A percentile compares a stretch with the other conserved stretches of the same genome.
Conservation (phyloP, 1,140 invertebrate genomes). For the Physella acuta region DNA sequence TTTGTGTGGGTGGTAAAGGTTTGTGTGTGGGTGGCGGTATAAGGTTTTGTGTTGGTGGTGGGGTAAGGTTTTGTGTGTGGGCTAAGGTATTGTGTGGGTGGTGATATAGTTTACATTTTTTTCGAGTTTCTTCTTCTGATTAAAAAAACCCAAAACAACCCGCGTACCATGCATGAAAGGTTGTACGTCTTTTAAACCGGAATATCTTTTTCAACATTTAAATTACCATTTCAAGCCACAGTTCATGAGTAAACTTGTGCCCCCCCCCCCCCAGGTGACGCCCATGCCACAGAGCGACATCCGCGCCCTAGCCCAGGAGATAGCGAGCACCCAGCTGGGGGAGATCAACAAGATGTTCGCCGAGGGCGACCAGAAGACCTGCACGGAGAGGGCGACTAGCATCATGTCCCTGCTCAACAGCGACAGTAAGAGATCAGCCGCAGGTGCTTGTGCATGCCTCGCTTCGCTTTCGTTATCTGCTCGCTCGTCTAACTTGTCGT, state of each 20-base stretch:
- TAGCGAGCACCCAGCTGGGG: constrained; percentile 19
- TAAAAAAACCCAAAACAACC: background rate
- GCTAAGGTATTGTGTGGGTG: too few species aligned
- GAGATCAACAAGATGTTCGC: constrained; percentile 29
- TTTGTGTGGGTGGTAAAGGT: too few species aligned
- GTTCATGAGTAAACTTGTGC: too few species aligned
- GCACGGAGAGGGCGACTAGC: constrained; percentile 20
- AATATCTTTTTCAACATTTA: background rate
- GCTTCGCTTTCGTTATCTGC: background rate
- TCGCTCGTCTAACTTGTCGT: background rate
- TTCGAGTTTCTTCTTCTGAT: too few species aligned
- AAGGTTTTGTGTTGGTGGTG: too few species aligned
- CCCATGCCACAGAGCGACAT: constrained; percentile 25
- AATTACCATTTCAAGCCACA: too few species aligned
- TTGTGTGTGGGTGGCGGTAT: too few species aligned
- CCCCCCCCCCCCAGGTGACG: constrained; percentile 36
- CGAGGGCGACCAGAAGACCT: constrained; percentile 32
- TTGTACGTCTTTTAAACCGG: background rate
- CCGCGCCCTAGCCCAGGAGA: constrained; percentile 10
- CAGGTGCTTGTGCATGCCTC: constrained; percentile 38
- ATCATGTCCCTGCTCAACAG: constrained; percentile 35
- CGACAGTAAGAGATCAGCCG: constrained; percentile 37
- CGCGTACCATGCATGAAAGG: background rate
- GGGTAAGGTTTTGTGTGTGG: too few species aligned
- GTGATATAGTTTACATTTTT: too few species aligned